A percentile compares a stretch with the other conserved stretches of the same genome.
Evolutionary conservation across 2,113 vertebrate genomes (phyloP).

Genomic region (Aegotheles bennettii): DNA sequence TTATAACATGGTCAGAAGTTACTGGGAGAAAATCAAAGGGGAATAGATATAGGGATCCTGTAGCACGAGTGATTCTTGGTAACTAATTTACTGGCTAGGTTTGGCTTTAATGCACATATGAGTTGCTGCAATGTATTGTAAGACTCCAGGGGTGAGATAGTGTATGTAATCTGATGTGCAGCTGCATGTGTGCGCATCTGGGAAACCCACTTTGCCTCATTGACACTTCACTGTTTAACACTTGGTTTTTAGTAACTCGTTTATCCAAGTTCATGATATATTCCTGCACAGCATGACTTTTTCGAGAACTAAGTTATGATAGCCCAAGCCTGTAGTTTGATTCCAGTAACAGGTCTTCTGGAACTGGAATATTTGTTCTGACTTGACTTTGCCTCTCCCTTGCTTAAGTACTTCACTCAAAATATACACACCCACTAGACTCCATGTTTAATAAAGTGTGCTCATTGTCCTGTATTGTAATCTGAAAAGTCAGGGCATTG

Average conservation of each 20-base stretch:
- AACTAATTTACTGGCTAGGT: not conserved
- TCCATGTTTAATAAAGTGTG: constrained; percentile 1
- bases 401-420: not conserved
- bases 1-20: not conserved
- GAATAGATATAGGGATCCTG: not conserved
- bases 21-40: not conserved
- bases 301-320: not conserved
- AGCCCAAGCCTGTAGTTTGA: constrained; percentile 23
- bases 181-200: not conserved
- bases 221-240: not conserved
- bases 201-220: not conserved
- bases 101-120: not conserved
- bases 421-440: not conserved
- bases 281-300: not conserved
- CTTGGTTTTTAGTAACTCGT: constrained; percentile 5
- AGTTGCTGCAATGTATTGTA: not conserved
- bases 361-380: constrained; percentile 27
- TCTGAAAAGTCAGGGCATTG: constrained; percentile 27
- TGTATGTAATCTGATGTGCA: not conserved
- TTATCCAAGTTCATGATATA: constrained; percentile 11
- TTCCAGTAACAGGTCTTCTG: constrained; percentile 13
- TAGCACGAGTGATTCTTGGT: not conserved
- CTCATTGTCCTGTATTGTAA: not conserved
- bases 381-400: constrained; percentile 1
- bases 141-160: not conserved